A percentile compares a stretch with the other conserved stretches of the same genome.
Evolutionary conservation across 2,797 vertebrate species (phyloP).

Genomic region (Carduelis carduelis): DNA sequence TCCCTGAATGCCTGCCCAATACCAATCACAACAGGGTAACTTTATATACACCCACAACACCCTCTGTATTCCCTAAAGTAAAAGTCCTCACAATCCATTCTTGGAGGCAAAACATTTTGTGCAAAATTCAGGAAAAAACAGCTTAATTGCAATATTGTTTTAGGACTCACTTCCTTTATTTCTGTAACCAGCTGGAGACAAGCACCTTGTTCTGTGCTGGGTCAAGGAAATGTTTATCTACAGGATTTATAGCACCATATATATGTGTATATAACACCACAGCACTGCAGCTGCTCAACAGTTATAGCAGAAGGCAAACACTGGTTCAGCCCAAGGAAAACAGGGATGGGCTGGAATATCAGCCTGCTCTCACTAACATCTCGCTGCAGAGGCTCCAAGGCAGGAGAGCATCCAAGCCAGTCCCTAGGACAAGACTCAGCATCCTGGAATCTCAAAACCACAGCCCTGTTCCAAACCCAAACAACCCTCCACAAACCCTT

Average conservation of each 20-base stretch:
- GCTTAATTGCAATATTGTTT: neutral
- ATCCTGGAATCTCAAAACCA: slow-evolving; percentile 56
- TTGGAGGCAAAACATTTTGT: neutral
- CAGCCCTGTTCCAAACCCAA: slow-evolving; percentile 41
- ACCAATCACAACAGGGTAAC: neutral
- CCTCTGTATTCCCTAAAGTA: neutral
- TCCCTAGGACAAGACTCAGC: neutral
- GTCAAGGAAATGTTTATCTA: slow-evolving; percentile 6
- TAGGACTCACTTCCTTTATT: neutral
- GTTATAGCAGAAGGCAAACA: neutral
- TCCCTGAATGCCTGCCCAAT: neutral
- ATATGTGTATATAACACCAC: neutral
- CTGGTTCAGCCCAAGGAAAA: slow-evolving; percentile 13
- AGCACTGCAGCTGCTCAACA: neutral
- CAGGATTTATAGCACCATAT: neutral
- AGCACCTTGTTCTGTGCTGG: neutral
- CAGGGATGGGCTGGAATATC: neutral
- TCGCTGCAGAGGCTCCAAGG: neutral
- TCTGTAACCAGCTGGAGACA: neutral
- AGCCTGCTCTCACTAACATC: neutral
- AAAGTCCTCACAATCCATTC: neutral
- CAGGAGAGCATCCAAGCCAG: slow-evolving; percentile 27
- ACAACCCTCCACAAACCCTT: neutral
- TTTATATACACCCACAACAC: neutral
- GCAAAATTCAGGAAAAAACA: neutral